Percentiles rank a stretch among this genome's conserved stretches.
These are phyloP conservation scores for Drosophila pectinifera DNA, from an alignment of 1,140 invertebrate species.

Conservation along the genomic window DNA sequence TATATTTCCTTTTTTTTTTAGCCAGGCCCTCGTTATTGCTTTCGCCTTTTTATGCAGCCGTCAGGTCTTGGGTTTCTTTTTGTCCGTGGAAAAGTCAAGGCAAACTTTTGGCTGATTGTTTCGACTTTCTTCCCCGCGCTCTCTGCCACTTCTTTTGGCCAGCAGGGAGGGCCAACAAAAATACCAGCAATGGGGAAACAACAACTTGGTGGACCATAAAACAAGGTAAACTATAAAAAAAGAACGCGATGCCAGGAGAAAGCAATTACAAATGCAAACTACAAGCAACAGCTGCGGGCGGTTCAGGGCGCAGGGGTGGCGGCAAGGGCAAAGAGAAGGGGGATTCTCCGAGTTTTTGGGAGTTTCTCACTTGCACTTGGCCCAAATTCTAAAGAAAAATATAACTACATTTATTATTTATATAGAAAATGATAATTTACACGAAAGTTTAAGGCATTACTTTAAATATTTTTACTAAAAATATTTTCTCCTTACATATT, in stretches of 20 bases:
- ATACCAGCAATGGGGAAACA: conserved; percentile 18
- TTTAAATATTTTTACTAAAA: too few relatives aligned
- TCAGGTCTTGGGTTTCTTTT: background rate
- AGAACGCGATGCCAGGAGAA: conserved; percentile 46
- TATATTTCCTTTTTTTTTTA: conserved; percentile 10
- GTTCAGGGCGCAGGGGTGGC: background rate
- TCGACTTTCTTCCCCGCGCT: conserved; percentile 30
- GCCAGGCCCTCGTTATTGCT: conserved; percentile 12
- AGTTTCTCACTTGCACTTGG: background rate
- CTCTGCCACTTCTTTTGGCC: conserved; percentile 10
- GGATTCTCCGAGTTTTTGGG: background rate
- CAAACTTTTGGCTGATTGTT: conserved; percentile 65
- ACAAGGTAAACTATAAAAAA: conserved; percentile 70
- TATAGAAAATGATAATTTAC: too few relatives aligned
- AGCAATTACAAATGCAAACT: conserved; percentile 81
- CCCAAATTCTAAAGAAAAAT: too few relatives aligned
- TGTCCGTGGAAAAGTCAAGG: conserved; percentile 26
- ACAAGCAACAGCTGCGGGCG: conserved; percentile 65
- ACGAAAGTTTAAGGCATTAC: too few relatives aligned
- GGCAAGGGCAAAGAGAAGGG: background rate
- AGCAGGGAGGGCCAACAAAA: too few relatives aligned
- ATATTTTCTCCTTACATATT: too few relatives aligned
- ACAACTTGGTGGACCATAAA: conserved; percentile 72
- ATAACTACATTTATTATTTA: too few relatives aligned
- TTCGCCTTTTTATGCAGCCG: conserved; percentile 9